Conservation (phyloP, 2,113 vertebrate genomes). For the Brachyistius frenatus region DNA sequence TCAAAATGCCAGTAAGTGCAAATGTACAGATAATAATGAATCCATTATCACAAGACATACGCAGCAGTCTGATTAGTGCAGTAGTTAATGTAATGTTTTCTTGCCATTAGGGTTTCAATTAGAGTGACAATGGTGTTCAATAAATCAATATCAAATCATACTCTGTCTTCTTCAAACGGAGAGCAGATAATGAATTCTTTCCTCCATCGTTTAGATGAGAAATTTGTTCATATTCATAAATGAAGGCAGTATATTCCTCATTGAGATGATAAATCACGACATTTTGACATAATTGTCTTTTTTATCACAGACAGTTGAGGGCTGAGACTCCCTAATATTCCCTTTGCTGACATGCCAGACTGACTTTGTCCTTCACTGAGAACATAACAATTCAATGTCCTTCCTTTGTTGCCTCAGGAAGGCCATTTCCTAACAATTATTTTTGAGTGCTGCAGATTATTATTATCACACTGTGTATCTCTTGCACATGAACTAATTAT, state of each 20-base stretch:
- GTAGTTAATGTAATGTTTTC: too few species aligned
- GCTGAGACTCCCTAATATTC: conserved; percentile 2
- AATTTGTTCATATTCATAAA: background rate
- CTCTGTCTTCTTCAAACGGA: background rate
- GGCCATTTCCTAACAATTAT: conserved; percentile 26
- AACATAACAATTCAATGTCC: conserved; percentile 21
- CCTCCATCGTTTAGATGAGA: background rate
- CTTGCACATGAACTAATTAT: background rate
- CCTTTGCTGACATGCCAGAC: background rate
- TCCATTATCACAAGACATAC: too few species aligned
- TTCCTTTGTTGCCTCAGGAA: background rate
- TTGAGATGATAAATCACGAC: conserved; percentile 30
- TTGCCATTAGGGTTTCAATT: too few species aligned
- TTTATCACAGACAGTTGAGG: conserved; percentile 17
- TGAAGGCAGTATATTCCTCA: background rate
- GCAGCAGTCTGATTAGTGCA: too few species aligned
- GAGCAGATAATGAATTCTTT: background rate
- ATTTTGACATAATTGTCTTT: conserved; percentile 24
- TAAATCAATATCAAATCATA: too few species aligned
- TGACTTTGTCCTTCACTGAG: conserved; percentile 43
- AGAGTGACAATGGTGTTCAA: too few species aligned
- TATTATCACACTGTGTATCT: conserved; percentile 2
- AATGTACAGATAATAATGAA: too few species aligned
- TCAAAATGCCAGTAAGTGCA: too few species aligned
- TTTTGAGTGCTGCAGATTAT: conserved; percentile 10